Evolutionary conservation across 2,113 vertebrate species (phyloP).

Genomic region (Copsychus sechellarum): DNA sequence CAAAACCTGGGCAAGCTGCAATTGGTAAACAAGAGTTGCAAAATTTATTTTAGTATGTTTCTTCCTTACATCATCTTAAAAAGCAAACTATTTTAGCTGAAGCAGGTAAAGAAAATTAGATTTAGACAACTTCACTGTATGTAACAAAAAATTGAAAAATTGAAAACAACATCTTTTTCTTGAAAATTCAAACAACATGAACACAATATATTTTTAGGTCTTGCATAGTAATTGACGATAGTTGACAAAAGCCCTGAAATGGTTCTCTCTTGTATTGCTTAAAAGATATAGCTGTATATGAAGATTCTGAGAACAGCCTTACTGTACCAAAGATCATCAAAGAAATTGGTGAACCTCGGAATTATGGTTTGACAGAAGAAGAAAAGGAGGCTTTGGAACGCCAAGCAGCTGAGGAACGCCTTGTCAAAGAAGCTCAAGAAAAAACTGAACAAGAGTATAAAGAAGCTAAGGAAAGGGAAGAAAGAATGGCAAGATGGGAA

Average conservation of each 20-base stretch:
- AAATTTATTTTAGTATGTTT: neutral
- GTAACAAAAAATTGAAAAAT: neutral
- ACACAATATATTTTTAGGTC: neutral
- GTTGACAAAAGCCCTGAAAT: neutral
- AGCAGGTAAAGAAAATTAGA: neutral
- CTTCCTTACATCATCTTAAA: neutral
- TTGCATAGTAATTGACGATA: neutral
- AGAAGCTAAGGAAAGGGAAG: conserved; percentile 76
- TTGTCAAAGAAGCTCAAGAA: conserved; percentile 70
- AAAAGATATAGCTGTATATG: conserved; percentile 80
- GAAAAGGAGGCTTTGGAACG: conserved; percentile 76
- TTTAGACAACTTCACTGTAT: neutral
- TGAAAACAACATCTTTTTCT: neutral
- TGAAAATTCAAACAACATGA: neutral
- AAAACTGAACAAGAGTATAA: conserved; percentile 62
- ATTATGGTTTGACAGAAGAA: conserved; percentile 79
- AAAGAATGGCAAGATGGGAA: conserved; percentile 79
- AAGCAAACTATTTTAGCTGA: neutral
- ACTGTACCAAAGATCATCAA: conserved; percentile 78
- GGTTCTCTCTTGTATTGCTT: neutral
- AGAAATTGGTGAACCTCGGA: conserved; percentile 81
- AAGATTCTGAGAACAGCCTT: conserved; percentile 74
- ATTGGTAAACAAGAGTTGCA: neutral
- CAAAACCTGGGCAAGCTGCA: neutral
- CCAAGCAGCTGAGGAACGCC: conserved; percentile 66